Evolutionary conservation across 1,140 invertebrate species (phyloP).

Genomic region (Alviniconcha marisindica): DNA sequence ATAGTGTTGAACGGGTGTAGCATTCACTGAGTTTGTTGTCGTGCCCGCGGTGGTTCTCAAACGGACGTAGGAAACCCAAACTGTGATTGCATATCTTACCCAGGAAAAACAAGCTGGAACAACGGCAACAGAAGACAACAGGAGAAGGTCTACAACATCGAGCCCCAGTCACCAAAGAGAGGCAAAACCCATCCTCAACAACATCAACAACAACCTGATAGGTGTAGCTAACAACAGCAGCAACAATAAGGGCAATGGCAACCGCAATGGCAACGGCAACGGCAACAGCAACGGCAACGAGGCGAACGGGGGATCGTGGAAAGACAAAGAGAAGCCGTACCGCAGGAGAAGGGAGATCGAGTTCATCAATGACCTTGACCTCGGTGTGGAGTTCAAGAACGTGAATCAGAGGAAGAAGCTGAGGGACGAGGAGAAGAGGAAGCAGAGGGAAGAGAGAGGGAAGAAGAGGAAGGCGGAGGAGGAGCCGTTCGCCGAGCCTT

Average conservation of each 20-base stretch:
- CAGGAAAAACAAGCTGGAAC: too few species aligned
- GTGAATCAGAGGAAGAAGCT: background rate
- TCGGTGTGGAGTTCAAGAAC: conserved; percentile 37
- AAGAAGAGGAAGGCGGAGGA: background rate
- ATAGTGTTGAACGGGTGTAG: too few species aligned
- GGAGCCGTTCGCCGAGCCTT: conserved; percentile 20
- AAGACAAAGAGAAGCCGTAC: background rate
- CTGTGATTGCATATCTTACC: too few species aligned
- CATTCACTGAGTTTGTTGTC: too few species aligned
- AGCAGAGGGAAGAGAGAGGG: background rate
- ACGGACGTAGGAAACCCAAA: too few species aligned
- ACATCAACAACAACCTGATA: background rate
- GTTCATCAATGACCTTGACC: conserved; percentile 33
- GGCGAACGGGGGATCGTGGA: background rate
- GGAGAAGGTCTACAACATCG: background rate
- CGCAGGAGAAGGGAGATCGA: background rate
- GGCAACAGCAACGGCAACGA: too few species aligned
- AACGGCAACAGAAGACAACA: background rate
- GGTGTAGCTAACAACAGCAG: background rate
- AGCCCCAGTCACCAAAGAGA: background rate
- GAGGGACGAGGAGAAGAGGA: conserved; percentile 18
- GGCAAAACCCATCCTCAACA: background rate
- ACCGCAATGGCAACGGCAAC: too few species aligned
- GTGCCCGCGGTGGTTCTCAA: too few species aligned
- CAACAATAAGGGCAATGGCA: background rate